Evolutionary conservation across 2,113 vertebrate species (phyloP), one percentile per base, ranked within the genome.

Genomic region (Chionodraco myersi): DNA sequence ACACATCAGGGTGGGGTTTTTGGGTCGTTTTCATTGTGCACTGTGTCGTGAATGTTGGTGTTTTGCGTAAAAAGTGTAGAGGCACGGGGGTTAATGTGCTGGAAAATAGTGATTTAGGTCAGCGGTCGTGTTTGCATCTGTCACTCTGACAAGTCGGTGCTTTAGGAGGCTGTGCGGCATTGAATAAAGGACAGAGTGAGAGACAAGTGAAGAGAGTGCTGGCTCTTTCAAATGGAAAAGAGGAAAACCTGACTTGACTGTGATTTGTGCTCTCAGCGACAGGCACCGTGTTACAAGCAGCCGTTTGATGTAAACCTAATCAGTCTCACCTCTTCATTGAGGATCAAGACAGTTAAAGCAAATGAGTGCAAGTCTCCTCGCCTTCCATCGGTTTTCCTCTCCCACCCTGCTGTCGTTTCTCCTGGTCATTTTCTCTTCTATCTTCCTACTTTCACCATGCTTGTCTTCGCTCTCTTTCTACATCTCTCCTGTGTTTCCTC

Each of bases 21-120:
- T 79, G 59, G 73, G 45, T 77, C 1, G 47, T 72, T 83, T 23
- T 79, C 59, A 83, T 77, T 80, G 79, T 85, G 69, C 56, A 72
- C 53, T 21, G 54, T 82, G 87, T 80, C 9, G n/a, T 48, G 57
- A 75, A 65, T 67, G 69, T 75, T 76, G 68, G 72, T 18, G 81
- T 84, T 79, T 89, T 80, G 86, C 36, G 49, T 88, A 82, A 90
- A 91, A 92, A 86, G 90, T 88, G 86, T 64, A 52, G 83, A 75
- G 92, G 82, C 88, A 61, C 34, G 6, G 69, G 80, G 90, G 94
- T 94, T 94, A 94, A 94, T 93, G 92, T 90, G 88, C 84, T 91
- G 91, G 90, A 93, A 93, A 94, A 92, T 88, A 93, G 90, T 93
- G 92, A 93, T 95, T 94, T 93, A 92, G 91, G 92, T 93, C 93